phyloP scores from a whole-genome alignment of 2,113 vertebrate species.

The Microtus montanus region DNA sequence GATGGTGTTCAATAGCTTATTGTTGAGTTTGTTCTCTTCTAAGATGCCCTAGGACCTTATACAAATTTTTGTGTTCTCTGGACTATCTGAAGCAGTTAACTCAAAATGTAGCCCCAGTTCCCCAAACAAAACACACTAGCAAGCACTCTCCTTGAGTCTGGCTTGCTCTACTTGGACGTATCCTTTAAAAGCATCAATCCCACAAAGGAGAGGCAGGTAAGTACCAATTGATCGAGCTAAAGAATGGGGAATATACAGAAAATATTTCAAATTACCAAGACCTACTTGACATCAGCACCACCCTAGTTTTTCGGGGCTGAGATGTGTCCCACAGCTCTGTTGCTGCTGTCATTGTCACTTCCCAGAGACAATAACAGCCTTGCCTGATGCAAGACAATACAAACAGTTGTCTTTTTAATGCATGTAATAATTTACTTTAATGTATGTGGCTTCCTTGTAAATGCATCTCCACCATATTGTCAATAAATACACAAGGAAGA shows the following conservation, averaged over 20 bases:
- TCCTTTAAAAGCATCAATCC: neutral
- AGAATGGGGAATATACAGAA: neutral
- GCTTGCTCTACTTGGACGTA: neutral
- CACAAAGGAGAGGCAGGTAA: neutral
- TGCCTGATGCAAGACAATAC: slow-evolving; percentile 52
- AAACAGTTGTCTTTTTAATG: slow-evolving; percentile 68
- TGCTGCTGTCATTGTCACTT: slow-evolving; percentile 43
- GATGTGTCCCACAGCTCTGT: neutral
- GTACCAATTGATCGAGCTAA: slow-evolving; percentile 9
- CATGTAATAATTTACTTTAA: slow-evolving; percentile 47
- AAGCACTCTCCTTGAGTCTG: neutral
- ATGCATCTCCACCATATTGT: neutral
- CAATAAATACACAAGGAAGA: neutral
- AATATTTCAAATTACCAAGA: slow-evolving; percentile 53
- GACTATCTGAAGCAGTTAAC: slow-evolving; percentile 9
- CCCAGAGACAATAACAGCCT: slow-evolving; percentile 51
- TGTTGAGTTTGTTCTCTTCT: neutral
- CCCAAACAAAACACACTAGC: neutral
- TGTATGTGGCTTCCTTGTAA: neutral
- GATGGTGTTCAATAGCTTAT: neutral
- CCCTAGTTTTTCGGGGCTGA: slow-evolving; percentile 17
- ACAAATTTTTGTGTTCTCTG: neutral
- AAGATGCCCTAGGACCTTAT: neutral
- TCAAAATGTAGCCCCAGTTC: slow-evolving; percentile 21
- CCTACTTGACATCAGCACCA: neutral